A percentile compares a stretch with the other conserved stretches of the same genome.
phyloP scores from a whole-genome alignment of 2,797 vertebrate genomes.

The Aselliscus stoliczkanus region DNA sequence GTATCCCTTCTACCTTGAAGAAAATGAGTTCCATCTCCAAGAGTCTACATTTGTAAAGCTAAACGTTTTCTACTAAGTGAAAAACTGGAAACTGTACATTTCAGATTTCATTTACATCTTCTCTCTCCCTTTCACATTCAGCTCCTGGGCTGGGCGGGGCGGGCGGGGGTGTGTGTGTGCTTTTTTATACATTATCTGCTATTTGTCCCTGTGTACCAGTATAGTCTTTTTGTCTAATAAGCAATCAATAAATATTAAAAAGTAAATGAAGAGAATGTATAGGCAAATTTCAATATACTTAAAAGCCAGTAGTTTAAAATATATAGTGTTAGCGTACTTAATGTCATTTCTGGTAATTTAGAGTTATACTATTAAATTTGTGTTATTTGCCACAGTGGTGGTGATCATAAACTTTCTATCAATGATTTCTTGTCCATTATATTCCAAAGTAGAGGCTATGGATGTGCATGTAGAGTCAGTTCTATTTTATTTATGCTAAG shows the following conservation, averaged over 20 bases:
- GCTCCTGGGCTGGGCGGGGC: too few relatives aligned
- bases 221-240: not conserved
- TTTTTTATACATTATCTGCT: not conserved
- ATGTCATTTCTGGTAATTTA: not conserved
- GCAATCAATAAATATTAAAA: not conserved
- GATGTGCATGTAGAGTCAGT: not conserved
- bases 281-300: not conserved
- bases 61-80: not conserved
- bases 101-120: not conserved
- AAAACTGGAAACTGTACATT: not conserved
- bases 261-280: not conserved
- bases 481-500: not conserved
- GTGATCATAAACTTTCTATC: not conserved
- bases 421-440: not conserved
- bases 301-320: not conserved
- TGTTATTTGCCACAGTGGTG: not conserved
- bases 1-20: not conserved
- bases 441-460: not conserved
- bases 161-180: too few relatives aligned
- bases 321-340: not conserved
- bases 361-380: not conserved
- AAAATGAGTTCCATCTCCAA: not conserved
- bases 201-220: not conserved
- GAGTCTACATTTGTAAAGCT: not conserved
- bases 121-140: not conserved